phyloP scores from a whole-genome alignment of 2,797 vertebrate genomes.

The Sarcoramphus papa region DNA sequence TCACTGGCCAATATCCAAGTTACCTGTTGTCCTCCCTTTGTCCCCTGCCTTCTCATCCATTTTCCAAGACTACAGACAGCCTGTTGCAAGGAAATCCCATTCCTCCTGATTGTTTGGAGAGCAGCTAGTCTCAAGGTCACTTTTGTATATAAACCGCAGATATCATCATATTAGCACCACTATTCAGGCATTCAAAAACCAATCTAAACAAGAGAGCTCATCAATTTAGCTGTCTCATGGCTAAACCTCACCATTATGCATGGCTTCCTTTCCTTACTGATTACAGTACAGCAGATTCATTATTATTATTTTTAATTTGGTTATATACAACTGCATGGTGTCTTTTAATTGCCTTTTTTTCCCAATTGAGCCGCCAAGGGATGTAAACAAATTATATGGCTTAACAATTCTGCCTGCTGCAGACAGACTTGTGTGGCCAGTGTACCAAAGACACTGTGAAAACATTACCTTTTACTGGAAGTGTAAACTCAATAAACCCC shows the following conservation, averaged over 20 bases:
- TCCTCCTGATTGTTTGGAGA: background rate
- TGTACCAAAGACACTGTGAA: slow-evolving; percentile 56
- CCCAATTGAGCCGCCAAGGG: slow-evolving; percentile 10
- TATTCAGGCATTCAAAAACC: slow-evolving; percentile 15
- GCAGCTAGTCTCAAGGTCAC: slow-evolving; percentile 29
- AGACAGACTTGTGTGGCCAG: slow-evolving; percentile 54
- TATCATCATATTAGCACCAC: background rate
- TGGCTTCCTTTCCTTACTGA: slow-evolving; percentile 17
- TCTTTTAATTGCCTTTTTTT: slow-evolving; percentile 55
- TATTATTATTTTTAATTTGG: slow-evolving; percentile 26
- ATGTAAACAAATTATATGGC: slow-evolving; percentile 48
- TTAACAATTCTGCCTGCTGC: slow-evolving; percentile 39
- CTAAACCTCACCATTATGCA: slow-evolving; percentile 4
- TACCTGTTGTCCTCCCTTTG: background rate
- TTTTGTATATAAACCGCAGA: slow-evolving; percentile 20
- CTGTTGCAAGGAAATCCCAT: background rate
- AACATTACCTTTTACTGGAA: slow-evolving; percentile 67
- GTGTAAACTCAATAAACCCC: slow-evolving; percentile 68
- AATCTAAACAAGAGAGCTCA: background rate
- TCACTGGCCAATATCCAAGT: background rate
- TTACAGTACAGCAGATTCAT: slow-evolving; percentile 1
- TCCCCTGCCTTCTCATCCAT: background rate
- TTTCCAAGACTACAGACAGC: background rate
- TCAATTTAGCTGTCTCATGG: slow-evolving; percentile 10
- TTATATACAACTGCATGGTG: slow-evolving; percentile 14